Percentiles rank a stretch among this genome's conserved stretches.
Conservation (phyloP, 2,113 vertebrate species). For the Rhabdornis inornatus region DNA sequence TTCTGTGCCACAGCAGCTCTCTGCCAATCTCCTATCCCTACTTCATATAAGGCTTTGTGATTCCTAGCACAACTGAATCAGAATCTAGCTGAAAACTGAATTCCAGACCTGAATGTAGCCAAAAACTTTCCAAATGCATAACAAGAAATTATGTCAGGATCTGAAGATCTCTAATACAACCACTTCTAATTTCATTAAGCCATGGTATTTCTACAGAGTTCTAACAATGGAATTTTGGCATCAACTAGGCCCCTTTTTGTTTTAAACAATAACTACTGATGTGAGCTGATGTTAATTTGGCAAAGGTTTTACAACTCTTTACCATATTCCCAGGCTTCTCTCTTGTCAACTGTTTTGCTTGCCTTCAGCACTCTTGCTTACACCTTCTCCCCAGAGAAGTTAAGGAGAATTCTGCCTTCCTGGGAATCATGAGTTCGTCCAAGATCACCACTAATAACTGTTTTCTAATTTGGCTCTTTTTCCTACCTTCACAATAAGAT, state of each 20-base stretch:
- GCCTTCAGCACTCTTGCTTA: not conserved
- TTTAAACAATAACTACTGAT: not conserved
- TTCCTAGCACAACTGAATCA: not conserved
- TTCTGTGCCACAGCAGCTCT: not conserved
- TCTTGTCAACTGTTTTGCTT: not conserved
- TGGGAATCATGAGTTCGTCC: not conserved
- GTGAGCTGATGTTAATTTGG: not conserved
- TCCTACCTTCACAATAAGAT: not conserved
- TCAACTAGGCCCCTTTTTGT: not conserved
- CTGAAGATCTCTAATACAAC: not conserved
- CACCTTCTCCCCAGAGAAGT: not conserved
- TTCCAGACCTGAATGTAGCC: not conserved
- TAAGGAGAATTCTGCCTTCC: not conserved
- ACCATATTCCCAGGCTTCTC: not conserved
- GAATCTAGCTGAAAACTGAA: not conserved
- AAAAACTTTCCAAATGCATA: not conserved
- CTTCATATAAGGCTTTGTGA: not conserved
- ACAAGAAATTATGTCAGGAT: not conserved
- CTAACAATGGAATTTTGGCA: not conserved
- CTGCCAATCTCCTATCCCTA: not conserved
- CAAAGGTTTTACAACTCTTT: not conserved
- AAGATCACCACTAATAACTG: not conserved
- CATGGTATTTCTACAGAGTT: not conserved
- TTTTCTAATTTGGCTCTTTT: not conserved
- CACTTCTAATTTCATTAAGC: not conserved